Evolutionary conservation across 2,797 vertebrate species (phyloP), one percentile per base, ranked within the genome.

Genomic region (Danio jaintianensis): DNA sequence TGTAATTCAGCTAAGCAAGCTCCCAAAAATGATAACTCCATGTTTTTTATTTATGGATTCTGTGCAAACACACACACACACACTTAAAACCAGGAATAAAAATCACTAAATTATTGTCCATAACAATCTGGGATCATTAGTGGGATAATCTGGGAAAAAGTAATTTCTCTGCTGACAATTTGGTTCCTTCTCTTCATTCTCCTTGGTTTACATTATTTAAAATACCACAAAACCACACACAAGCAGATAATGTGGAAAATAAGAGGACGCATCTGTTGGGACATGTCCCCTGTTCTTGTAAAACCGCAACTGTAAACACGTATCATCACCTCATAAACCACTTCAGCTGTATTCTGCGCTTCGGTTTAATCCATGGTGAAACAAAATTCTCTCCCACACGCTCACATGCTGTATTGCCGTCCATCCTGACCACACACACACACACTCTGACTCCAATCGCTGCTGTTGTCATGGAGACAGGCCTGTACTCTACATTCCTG

Each of bases 381-480:
- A 29, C 40, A 22, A 59, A 40, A 59, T 1, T 15, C 53, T 40
- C 53, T 64, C 43, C 64, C 53, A 29, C 36, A 40, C 7, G 16
- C 50, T 73, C 38, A 10, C 6, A 47, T 11, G 50, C 20, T 47
- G 78, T 15, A 71, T 63, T 62, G 63, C 58, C 7, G 18, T 29
- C 59, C 40, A 56, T 56, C 69, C 58, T 55, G 68, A 64, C 52
- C 58, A 63, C 64, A 67, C 61, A 69, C 67, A 62, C 59, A 56
- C 9, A 5, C 76, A 29, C 40, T 52, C 22, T 52, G n/a, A 42
- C 80, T 70, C 66, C 50, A 67, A 22, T 42, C 48, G 29, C 59
- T 42, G 22, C 58, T 73, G 81, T 78, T 67, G 68, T 81, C 75
- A 82, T 78, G 75, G 81, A 52, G 62, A 82, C 68, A 78, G 61